A percentile compares a stretch with the other conserved stretches of the same genome.
Evolutionary conservation across 2,113 vertebrate genomes (phyloP).

Genomic region (Vicugna pacos): DNA sequence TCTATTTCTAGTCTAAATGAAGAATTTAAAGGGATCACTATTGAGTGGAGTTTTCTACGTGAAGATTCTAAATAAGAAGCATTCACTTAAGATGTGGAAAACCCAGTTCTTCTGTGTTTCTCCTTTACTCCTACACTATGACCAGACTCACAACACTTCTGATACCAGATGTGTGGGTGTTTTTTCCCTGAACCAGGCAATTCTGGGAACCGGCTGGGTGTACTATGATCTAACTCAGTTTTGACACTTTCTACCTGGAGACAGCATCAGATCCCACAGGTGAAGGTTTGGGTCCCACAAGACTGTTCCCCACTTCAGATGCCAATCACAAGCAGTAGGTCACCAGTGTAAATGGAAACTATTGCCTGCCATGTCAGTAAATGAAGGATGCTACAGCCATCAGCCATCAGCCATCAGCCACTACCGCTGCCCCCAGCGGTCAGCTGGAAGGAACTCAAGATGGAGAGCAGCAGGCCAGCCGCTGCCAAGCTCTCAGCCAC

Average conservation of each 20-base stretch:
- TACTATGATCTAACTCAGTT: not conserved
- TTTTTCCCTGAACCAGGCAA: not conserved
- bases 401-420: too few species aligned
- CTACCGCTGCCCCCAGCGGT: too few species aligned
- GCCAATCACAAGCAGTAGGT: not conserved
- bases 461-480: too few species aligned
- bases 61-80: not conserved
- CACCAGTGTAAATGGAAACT: too few species aligned
- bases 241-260: not conserved
- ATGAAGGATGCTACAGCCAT: too few species aligned
- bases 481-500: too few species aligned
- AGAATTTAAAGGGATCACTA: not conserved
- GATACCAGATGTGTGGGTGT: not conserved
- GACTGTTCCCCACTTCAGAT: not conserved
- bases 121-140: not conserved
- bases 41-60: not conserved
- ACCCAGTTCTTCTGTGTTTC: not conserved
- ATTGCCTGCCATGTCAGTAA: too few species aligned
- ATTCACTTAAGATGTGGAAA: not conserved
- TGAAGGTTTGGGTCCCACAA: not conserved
- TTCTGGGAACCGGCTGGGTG: not conserved
- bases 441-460: too few species aligned
- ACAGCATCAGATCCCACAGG: not conserved
- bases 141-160: not conserved
- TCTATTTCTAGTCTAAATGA: not conserved